These are phyloP conservation scores for Cephus runcator DNA, from an alignment of 2,888 invertebrate species.

Conservation along the genomic window DNA sequence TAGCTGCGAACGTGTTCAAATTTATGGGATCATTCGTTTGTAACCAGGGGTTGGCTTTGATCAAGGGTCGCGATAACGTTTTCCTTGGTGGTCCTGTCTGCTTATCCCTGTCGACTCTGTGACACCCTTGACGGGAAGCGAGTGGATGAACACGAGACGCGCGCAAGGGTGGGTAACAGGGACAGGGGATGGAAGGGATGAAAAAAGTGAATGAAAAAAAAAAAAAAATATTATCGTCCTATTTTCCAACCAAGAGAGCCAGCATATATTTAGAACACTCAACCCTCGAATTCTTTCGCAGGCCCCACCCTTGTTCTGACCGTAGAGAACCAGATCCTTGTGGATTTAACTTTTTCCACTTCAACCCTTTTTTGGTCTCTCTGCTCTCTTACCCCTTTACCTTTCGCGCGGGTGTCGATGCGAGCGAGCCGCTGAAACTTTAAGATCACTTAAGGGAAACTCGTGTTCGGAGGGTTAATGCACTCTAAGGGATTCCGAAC, in stretches of 20 bases:
- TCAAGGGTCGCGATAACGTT: not conserved
- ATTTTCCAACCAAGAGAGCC: not conserved
- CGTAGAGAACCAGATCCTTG: not conserved
- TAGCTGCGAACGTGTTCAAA: not conserved
- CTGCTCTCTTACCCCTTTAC: not conserved
- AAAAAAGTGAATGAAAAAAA: not conserved
- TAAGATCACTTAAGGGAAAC: not conserved
- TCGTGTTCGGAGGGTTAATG: not conserved
- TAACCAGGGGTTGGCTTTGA: not conserved
- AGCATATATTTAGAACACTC: not conserved
- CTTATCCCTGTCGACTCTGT: not conserved
- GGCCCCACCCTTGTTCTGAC: not conserved
- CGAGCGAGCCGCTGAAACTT: not conserved
- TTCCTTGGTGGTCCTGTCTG: not conserved
- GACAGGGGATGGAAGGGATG: not conserved
- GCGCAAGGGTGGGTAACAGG: not conserved
- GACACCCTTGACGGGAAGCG: not conserved
- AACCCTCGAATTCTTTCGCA: not conserved
- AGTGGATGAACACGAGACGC: not conserved
- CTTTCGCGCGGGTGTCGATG: not conserved
- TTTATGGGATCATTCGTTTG: not conserved
- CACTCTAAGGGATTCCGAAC: not conserved
- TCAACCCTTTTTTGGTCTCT: not conserved
- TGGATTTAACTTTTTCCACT: not conserved
- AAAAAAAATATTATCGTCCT: too few relatives aligned